Conservation (phyloP, 2,113 vertebrate species). For the Cyphomyrus discorhynchus region DNA sequence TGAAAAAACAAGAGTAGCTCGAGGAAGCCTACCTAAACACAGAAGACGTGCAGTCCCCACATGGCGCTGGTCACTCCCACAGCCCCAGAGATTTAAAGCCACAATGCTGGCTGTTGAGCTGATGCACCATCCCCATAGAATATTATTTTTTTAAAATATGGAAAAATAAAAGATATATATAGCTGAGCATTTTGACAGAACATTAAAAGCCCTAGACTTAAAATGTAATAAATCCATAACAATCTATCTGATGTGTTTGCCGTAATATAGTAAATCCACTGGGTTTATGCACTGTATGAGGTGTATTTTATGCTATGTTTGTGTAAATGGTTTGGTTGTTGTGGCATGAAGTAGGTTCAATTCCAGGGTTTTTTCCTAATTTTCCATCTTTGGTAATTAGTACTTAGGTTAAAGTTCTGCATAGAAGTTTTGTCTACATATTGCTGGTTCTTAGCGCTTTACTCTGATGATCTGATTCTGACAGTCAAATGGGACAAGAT, state of each 20-base stretch:
- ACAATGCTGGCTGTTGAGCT: neutral
- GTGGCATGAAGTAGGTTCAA: neutral
- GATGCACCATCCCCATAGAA: neutral
- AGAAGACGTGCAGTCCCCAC: neutral
- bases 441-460: slow-evolving; percentile 15
- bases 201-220: neutral
- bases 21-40: neutral
- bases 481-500: neutral
- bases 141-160: neutral
- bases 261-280: neutral
- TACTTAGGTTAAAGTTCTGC: slow-evolving; percentile 55
- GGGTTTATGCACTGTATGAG: neutral
- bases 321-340: neutral
- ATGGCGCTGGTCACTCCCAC: neutral
- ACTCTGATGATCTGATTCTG: neutral
- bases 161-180: neutral
- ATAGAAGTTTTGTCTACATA: slow-evolving; percentile 47
- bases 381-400: slow-evolving; percentile 62
- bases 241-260: neutral
- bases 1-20: neutral
- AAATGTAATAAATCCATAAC: neutral
- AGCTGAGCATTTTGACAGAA: neutral
- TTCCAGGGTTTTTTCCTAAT: slow-evolving; percentile 45
- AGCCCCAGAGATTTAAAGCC: neutral
- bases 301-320: neutral